Evolutionary conservation across 92 coral and sea anemone genomes (phyloP), one percentile per base, ranked within the genome.

Genomic region (Palythoa heliodiscus): DNA sequence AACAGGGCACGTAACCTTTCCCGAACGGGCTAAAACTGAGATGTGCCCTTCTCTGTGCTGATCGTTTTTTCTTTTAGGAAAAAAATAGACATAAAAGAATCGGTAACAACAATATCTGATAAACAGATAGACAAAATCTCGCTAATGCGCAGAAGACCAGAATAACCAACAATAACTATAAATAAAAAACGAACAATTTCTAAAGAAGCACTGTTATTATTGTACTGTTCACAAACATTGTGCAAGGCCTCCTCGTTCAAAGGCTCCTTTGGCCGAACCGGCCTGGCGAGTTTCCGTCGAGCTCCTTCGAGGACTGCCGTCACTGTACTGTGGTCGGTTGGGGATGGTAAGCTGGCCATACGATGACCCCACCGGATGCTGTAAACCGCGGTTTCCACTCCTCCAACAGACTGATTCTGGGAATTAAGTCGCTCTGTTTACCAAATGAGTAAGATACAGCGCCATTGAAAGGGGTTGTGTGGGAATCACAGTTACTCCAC

Each of bases 241-340:
- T 61, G 68, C 68, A 61, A 61, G 1, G 68, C 22, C 3, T 86
- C 73, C 29, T 61, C 72, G 20, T 57, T 5, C 17, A 85, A 24
- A 0, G 88, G 85, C 71, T 85, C 88, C 68, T 85, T 85, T 29
- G 86, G 88, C 88, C n/a, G 85, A 11, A 61, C 55, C n/a, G 88
- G 88, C 68, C 71, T 86, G 24, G 88, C 88, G 17, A 86, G 63
- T 29, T 29, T 38, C 71, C 76, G 64, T 55, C 83, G 47, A 38
- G 72, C 67, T 15, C 88, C 88, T 52, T 86, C 73, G 64, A 48
- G 86, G 70, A 2, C 58, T 52, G 52, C 78, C 86, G 60, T 63
- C 14, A 37, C 87, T 80, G 71, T 87, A 75, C 52, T 87, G 82
- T 52, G 75, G 23, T 10, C 87, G 72, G 67, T 78, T 17, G 58